Percentiles rank a stretch among this genome's conserved stretches.
phyloP scores from a whole-genome alignment of 2,888 invertebrate species.

The Branchinecta sandiegonensis region DNA sequence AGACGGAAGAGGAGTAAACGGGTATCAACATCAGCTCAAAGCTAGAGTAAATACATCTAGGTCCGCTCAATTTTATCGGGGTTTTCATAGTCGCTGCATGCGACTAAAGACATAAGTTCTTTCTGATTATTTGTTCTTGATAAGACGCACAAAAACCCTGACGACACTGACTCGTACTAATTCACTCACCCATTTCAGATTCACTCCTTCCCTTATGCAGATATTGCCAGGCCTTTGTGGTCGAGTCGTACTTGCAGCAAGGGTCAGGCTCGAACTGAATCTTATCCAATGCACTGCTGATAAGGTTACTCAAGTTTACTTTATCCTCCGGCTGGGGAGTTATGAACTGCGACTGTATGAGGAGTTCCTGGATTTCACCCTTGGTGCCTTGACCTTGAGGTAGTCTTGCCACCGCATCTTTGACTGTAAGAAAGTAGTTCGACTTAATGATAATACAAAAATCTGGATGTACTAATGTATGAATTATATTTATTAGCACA shows the following conservation, averaged over 20 bases:
- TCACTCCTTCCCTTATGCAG: conserved; percentile 56
- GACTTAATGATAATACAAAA: no score
- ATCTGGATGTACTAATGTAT: no score
- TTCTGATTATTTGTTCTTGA: no score
- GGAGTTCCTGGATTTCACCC: conserved; percentile 73
- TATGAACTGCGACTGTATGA: conserved; percentile 57
- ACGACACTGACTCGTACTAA: no score
- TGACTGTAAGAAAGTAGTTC: conserved; percentile 39
- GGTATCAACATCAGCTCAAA: no score
- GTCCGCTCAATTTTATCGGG: no score
- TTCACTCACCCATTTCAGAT: conserved; percentile 46
- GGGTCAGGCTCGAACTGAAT: conserved; percentile 82
- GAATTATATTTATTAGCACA: no score
- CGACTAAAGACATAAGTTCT: no score
- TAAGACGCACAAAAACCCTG: no score
- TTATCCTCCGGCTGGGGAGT: conserved; percentile 41
- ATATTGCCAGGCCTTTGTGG: conserved; percentile 90
- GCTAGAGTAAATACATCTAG: no score
- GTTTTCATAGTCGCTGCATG: no score
- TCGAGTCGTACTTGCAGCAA: conserved; percentile 80
- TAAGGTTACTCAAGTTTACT: conserved; percentile 59
- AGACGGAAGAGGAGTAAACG: no score
- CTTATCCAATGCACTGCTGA: conserved; percentile 77
- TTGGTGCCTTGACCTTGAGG: conserved; percentile 90
- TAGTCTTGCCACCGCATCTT: conserved; percentile 80